Base-by-base conservation (phyloP, 2,888 invertebrate genomes). In the Caenorhabditis imperialis region DNA sequence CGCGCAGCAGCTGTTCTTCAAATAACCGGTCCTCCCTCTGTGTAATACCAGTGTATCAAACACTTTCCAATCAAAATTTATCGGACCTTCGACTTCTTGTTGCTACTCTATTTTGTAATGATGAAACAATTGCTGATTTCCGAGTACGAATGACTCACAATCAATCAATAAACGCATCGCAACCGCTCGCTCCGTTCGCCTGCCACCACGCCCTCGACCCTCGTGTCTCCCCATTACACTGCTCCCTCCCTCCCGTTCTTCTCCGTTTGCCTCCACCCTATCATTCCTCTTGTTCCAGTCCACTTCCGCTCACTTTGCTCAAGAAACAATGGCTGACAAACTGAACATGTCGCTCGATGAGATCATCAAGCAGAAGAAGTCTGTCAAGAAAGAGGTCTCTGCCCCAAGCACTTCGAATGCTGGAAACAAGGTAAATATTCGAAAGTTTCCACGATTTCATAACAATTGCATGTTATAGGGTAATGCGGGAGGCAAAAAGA, bases 281-380 rank as follows among this genome's bases (percentile, higher is more conserved):
- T 50, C 22, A 44, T 25, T 45, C 16, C 35, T 20, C 44, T 22
- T 22, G 20, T 18, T 45, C 14, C 40, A 23, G 23, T 38, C 35
- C 18, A 20, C 30, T 53, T 23, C 25, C 44, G n/a, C 16, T 44
- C 57, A 23, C 38, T 30, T 25, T 1, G 16, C 25, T 18, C 12
- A 6, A 23, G 6, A 23, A 69, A 58, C 37, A 48, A 70, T 70
- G 70, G 42, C 70, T 47, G 69, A 70, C 30, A 75, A 63, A 45
- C 37, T 75, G 44, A 70, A 60, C 33, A 75, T 75, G 75, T 60
- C 75, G 1, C 55, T 75, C 37, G 75, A 75, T 44, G 75, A 75
- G 1, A 75, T 75, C 30, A 75, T 75, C 63, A 75, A 60, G 50
- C 25, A 40, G 51, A 69, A 67, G 22, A 50, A 42, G 10, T 30